A percentile compares a stretch with the other conserved stretches of the same genome.
These are phyloP conservation scores for Nanger granti DNA, from an alignment of 2,113 vertebrate genomes.

Conservation along the genomic window DNA sequence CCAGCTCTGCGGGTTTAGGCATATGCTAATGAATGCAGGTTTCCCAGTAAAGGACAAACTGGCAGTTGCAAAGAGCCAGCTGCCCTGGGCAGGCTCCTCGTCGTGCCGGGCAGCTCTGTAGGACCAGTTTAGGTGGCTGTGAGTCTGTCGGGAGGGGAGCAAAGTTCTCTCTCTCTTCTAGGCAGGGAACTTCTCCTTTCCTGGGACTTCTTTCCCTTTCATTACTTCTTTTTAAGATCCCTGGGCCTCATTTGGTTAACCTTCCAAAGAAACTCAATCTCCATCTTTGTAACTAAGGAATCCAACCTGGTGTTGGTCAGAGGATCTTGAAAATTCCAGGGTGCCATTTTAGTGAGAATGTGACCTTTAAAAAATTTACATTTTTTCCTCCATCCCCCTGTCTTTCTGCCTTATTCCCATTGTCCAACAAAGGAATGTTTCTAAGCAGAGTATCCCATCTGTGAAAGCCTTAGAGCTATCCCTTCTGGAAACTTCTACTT, in stretches of 20 bases:
- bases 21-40: not conserved
- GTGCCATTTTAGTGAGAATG: not conserved
- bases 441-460: not conserved
- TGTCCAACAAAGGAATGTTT: not conserved
- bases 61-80: not conserved
- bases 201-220: not conserved
- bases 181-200: not conserved
- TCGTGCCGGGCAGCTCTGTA: accelerated
- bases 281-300: not conserved
- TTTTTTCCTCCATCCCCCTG: not conserved
- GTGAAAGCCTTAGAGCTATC: not conserved
- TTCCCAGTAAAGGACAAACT: not conserved
- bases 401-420: not conserved
- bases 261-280: not conserved
- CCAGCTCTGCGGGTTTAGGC: not conserved
- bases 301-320: not conserved
- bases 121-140: not conserved
- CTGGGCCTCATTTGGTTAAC: not conserved
- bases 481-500: not conserved
- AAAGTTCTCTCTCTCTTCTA: not conserved
- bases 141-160: not conserved
- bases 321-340: not conserved
- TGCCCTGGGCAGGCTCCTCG: not conserved
- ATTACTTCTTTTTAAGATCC: not conserved
- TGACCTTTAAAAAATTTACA: not conserved